Evolutionary conservation across 2,113 vertebrate species (phyloP), one percentile per base, ranked within the genome.

Genomic region (Aepyceros melampus): DNA sequence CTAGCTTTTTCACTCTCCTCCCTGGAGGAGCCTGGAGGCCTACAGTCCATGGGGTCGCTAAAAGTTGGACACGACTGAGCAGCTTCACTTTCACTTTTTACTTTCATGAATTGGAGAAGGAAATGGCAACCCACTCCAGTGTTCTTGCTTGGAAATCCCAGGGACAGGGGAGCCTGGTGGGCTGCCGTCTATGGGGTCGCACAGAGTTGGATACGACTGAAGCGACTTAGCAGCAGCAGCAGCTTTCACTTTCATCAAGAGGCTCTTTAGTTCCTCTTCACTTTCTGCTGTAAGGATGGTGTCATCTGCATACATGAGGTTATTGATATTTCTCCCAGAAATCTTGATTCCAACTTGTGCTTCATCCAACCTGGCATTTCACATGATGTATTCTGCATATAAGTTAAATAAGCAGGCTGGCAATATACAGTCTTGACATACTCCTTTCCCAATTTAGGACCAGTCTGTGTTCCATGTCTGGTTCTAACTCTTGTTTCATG

Each of bases 131-230:
- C 60, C 13, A 62, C 13, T 62, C 13, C 60, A 62, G 29, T 7
- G 29, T 31, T 62, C 60, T 62, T 31, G 29, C 13, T 0, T 62
- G 60, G 29, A 62, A 62, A 62, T 31, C 13, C 60, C 60, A 62
- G 60, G 0, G 60, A 62, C 2, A 1, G 60, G 13, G 29, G 60
- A 62, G 60, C 60, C 60, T 62, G 29, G 29, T 62, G 60, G 29
- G 13, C 60, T 31, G 60, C 27, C 2, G 0, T 60, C 58, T 60
- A 29, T 60, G 12, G 58, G 27, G 56, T 58, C 0, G 0, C 4
- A 58, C 2, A 58, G 56, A 27, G 56, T 58, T 0, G 11, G 56
- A 58, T 10, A 58, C 0, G 29, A 60, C 58, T 60, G 12, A 60
- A 60, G 58, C 0, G 2, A 60, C 58, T 31, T 31, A 60, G 58